These are phyloP conservation scores for Flabesymbios commensalis DNA, from an alignment of 2,888 invertebrate genomes.

Conservation along the genomic window DNA sequence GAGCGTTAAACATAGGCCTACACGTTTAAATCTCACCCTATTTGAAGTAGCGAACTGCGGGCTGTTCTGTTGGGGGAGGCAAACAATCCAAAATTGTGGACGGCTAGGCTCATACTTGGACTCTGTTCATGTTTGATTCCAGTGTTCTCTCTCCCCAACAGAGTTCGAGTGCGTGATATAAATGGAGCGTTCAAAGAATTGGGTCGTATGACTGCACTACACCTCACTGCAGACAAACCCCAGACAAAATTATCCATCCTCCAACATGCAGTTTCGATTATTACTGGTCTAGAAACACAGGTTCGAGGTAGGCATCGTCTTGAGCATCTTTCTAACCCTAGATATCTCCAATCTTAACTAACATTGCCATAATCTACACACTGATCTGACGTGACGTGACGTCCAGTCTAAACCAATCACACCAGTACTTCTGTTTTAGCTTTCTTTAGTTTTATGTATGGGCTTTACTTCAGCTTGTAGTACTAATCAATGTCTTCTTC, in stretches of 20 bases:
- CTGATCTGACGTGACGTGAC: too few relatives aligned
- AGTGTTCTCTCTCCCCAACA: slow-evolving; percentile 57
- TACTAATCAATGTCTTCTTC: too few relatives aligned
- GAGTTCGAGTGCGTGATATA: slow-evolving; percentile 98
- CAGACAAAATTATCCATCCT: slow-evolving; percentile 97
- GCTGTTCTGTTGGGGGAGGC: not conserved
- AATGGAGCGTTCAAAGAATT: slow-evolving; percentile 98
- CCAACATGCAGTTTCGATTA: slow-evolving; percentile 98
- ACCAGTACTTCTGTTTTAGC: too few relatives aligned
- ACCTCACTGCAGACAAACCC: slow-evolving; percentile 94
- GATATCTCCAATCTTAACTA: too few relatives aligned
- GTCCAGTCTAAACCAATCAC: too few relatives aligned
- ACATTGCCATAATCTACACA: too few relatives aligned
- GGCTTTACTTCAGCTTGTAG: too few relatives aligned
- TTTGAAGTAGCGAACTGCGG: not conserved
- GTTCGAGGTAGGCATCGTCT: slow-evolving; percentile 76
- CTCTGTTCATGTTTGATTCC: not conserved
- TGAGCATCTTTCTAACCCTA: too few relatives aligned
- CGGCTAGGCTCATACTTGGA: not conserved
- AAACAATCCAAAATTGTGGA: not conserved
- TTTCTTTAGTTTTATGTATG: too few relatives aligned
- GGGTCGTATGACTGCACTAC: slow-evolving; percentile 97
- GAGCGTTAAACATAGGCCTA: too few relatives aligned
- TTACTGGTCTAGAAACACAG: slow-evolving; percentile 97
- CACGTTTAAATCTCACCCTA: not conserved